Percentiles rank a stretch among this genome's conserved stretches.
Conservation (phyloP, 2,888 invertebrate species). For the Synergus laeviventris region DNA sequence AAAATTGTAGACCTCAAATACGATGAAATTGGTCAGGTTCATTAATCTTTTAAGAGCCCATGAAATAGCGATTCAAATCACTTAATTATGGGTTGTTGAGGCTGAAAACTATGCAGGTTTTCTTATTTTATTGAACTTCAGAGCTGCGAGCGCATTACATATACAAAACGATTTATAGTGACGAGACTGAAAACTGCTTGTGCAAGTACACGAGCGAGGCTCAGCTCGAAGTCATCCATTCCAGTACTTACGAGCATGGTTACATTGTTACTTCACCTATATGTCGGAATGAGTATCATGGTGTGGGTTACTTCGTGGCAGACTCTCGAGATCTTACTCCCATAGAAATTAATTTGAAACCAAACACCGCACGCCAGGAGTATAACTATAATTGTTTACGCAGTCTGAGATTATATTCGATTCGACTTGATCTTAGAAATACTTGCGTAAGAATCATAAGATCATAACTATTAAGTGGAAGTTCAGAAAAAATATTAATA, state of each 20-base stretch:
- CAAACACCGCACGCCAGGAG: slow-evolving; percentile 37
- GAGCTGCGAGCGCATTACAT: neutral
- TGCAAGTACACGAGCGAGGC: slow-evolving; percentile 39
- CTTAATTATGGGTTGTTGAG: slow-evolving; percentile 1
- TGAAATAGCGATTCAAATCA: neutral
- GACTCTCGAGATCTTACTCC: slow-evolving; percentile 42
- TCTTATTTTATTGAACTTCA: neutral
- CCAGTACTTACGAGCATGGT: slow-evolving; percentile 55
- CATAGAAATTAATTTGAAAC: slow-evolving; percentile 50
- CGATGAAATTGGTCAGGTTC: neutral
- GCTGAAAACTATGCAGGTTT: neutral
- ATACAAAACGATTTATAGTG: slow-evolving; percentile 17
- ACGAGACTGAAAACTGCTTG: slow-evolving; percentile 16
- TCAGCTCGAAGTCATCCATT: slow-evolving; percentile 51
- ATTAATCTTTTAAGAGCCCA: neutral
- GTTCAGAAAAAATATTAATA: neutral
- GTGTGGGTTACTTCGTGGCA: slow-evolving; percentile 2
- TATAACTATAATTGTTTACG: slow-evolving; percentile 29
- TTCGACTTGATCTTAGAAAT: neutral
- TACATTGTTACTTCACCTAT: slow-evolving; percentile 52
- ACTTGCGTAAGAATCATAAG: neutral
- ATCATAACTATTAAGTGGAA: neutral
- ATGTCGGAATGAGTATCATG: neutral
- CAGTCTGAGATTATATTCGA: neutral
- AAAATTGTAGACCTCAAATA: neutral